phyloP scores from a whole-genome alignment of 2,888 invertebrate genomes.

The Baronia brevicornis region DNA sequence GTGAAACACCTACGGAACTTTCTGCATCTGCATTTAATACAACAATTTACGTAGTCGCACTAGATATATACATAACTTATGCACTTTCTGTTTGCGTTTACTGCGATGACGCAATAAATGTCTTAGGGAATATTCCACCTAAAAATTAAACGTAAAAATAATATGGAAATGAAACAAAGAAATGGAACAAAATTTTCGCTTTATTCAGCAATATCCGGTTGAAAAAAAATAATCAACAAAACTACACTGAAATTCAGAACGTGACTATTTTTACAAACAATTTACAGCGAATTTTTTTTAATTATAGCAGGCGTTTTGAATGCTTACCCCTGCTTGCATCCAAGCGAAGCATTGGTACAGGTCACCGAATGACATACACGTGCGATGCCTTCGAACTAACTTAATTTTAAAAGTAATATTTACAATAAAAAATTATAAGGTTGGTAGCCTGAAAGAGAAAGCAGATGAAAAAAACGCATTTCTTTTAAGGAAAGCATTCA shows the following conservation, averaged over 20 bases:
- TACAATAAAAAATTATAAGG: slow-evolving; percentile 43
- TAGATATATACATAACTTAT: too few species aligned
- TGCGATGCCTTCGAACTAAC: slow-evolving; percentile 27
- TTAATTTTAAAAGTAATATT: slow-evolving; percentile 47
- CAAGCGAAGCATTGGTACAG: slow-evolving; percentile 24
- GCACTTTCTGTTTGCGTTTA: too few species aligned
- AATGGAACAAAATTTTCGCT: slow-evolving; percentile 70
- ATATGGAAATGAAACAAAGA: slow-evolving; percentile 52
- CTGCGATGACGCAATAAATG: too few species aligned
- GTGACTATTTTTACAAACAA: slow-evolving; percentile 72
- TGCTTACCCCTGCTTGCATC: slow-evolving; percentile 28
- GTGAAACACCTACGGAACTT: too few species aligned
- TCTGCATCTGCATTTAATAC: too few species aligned
- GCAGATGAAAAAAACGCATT: slow-evolving; percentile 31
- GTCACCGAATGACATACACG: slow-evolving; percentile 17
- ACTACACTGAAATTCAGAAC: slow-evolving; percentile 70
- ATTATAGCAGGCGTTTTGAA: slow-evolving; percentile 32
- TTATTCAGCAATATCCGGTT: slow-evolving; percentile 71
- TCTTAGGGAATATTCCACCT: too few species aligned
- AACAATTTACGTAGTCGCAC: too few species aligned
- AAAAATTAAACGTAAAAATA: too few species aligned
- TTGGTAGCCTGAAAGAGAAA: slow-evolving; percentile 31
- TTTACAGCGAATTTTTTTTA: slow-evolving; percentile 59
- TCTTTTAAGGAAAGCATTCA: slow-evolving; percentile 28
- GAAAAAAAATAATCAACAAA: slow-evolving; percentile 69